Conservation (phyloP, 2,888 invertebrate genomes). For the Cantharis flavilabris region DNA sequence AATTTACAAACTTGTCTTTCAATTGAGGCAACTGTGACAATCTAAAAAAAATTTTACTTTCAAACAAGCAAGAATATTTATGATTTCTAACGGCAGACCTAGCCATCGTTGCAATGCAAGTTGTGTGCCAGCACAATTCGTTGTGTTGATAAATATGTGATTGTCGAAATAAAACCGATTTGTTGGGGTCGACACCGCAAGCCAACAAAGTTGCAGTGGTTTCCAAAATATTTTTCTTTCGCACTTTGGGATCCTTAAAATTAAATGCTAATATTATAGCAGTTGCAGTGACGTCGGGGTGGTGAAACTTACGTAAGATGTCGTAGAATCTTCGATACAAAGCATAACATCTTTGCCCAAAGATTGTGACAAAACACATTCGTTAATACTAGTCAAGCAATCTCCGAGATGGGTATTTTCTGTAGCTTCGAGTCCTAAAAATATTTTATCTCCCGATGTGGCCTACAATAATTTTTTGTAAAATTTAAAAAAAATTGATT, state of each 20-base stretch:
- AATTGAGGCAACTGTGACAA: slow-evolving; percentile 87
- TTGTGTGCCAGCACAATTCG: slow-evolving; percentile 86
- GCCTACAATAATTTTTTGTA: neutral
- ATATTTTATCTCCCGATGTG: slow-evolving; percentile 62
- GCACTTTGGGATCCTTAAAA: slow-evolving; percentile 61
- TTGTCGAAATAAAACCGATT: slow-evolving; percentile 84
- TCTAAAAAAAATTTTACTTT: slow-evolving; percentile 52
- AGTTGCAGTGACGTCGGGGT: neutral
- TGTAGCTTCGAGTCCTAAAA: slow-evolving; percentile 97
- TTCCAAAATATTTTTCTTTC: slow-evolving; percentile 71
- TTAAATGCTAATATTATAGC: neutral
- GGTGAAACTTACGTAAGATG: slow-evolving; percentile 67
- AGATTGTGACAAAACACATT: slow-evolving; percentile 84
- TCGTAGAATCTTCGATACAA: slow-evolving; percentile 89
- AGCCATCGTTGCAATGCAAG: slow-evolving; percentile 82
- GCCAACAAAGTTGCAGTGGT: slow-evolving; percentile 86
- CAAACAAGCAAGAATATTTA: neutral
- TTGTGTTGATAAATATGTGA: slow-evolving; percentile 84
- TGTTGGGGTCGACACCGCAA: slow-evolving; percentile 85
- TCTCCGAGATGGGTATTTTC: slow-evolving; percentile 94
- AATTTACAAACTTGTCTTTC: slow-evolving; percentile 78
- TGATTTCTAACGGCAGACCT: slow-evolving; percentile 44
- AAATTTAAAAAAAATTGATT: neutral
- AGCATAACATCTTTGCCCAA: slow-evolving; percentile 70
- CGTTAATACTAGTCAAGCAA: slow-evolving; percentile 90